Evolutionary conservation across 2,797 vertebrate genomes (phyloP), one percentile per base, ranked within the genome.

Genomic region (Sparidentex hasta): DNA sequence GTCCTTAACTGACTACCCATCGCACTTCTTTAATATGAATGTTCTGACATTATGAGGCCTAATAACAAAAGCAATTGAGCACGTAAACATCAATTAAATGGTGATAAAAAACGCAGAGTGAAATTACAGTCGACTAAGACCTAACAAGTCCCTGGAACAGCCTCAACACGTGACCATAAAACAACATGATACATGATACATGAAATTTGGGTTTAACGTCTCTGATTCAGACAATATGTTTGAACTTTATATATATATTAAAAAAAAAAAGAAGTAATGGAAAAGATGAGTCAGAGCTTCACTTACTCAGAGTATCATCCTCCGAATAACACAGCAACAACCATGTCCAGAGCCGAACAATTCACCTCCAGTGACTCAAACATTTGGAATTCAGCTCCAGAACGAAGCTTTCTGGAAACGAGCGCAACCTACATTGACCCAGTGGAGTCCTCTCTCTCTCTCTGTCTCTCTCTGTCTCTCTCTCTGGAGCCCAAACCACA

Each of bases 361-460:
- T 68, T 86, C 74, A 90, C 82, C 68, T 88, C 63, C 85, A 63
- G 82, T 92, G 91, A 94, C 82, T 93, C 91, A 93, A 91, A 89
- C 80, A 74, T 76, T 74, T 85, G 90, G 90, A 90, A 93, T 91
- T 88, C 74, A 75, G 66, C 65, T 84, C 44, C 76, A 64, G 71
- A 83, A 81, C 87, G 44, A 86, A 71, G 71, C 76, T 78, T 81
- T 86, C 68, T 84, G 82, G 76, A 88, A 82, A 72, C 21, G 38
- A 88, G 65, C 5, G 12, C 41, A 68, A 84, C 88, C 88, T 88
- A 84, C 81, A 90, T 79, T 90, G 85, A 93, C 90, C 84, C 83
- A 63, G 52, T 43, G 47, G 65, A 83, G 70, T 82, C 66, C 33
- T 38, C 46, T 83, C 76, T 43, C 47, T 50, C 48, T 50, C 20